A percentile compares a stretch with the other conserved stretches of the same genome.
These are phyloP conservation scores for Mesochorus sp. DNA, from an alignment of 2,888 invertebrate genomes.

Conservation along the genomic window DNA sequence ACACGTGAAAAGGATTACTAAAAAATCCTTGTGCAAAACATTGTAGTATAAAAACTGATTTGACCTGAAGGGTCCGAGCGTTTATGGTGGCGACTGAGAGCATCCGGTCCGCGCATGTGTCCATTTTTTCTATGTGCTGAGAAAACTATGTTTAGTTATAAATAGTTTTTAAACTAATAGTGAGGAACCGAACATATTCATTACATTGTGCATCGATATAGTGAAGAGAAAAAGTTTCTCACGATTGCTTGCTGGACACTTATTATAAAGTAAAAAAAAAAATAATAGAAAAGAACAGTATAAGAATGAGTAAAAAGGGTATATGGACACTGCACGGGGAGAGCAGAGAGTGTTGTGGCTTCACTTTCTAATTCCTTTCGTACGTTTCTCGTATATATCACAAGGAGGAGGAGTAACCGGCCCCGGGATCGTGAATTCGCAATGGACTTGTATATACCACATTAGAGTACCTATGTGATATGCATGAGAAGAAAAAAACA, in stretches of 20 bases:
- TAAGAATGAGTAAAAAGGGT: neutral
- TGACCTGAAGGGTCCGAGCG: too few species aligned
- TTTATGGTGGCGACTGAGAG: too few species aligned
- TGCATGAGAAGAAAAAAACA: constrained; percentile 12
- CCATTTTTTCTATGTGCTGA: neutral
- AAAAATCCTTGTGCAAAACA: too few species aligned
- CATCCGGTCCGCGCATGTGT: too few species aligned
- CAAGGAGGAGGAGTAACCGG: constrained; percentile 48
- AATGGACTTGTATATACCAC: constrained; percentile 20
- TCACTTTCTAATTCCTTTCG: constrained; percentile 58
- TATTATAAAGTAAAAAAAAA: neutral
- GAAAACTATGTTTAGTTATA: too few species aligned
- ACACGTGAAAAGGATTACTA: too few species aligned
- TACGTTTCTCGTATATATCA: constrained; percentile 38
- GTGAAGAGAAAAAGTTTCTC: too few species aligned
- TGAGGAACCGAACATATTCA: too few species aligned
- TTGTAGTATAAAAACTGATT: too few species aligned
- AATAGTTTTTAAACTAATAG: too few species aligned
- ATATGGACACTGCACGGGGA: constrained; percentile 21
- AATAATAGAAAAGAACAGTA: neutral
- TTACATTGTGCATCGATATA: too few species aligned
- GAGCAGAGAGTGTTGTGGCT: constrained; percentile 17
- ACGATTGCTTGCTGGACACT: constrained; percentile 5
- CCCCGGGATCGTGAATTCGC: constrained; percentile 46
- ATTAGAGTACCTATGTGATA: constrained; percentile 5